A percentile compares a stretch with the other conserved stretches of the same genome.
Evolutionary conservation across 2,797 vertebrate genomes (phyloP).

Genomic region (Takifugu ocellatus): DNA sequence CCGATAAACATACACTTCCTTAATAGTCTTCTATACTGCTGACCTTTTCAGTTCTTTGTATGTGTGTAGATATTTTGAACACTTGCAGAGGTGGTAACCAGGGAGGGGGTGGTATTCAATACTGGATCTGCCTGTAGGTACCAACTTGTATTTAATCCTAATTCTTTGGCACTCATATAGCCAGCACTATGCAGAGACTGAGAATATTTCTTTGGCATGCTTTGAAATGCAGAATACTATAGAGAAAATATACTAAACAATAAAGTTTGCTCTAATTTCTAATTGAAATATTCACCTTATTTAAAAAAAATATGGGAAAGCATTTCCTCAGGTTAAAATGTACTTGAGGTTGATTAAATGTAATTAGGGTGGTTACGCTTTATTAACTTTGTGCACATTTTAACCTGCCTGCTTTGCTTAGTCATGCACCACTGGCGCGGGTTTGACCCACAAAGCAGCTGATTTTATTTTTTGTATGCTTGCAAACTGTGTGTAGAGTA

Average conservation of each 20-base stretch:
- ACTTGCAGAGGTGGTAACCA: constrained; percentile 27
- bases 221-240: constrained; percentile 82
- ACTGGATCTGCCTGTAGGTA: constrained; percentile 78
- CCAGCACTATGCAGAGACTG: constrained; percentile 82
- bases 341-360: constrained; percentile 30
- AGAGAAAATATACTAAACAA: constrained; percentile 65
- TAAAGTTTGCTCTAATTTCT: constrained; percentile 66
- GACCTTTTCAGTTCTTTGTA: constrained; percentile 56
- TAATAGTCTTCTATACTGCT: constrained; percentile 50
- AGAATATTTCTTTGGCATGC: constrained; percentile 78
- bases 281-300: constrained; percentile 55
- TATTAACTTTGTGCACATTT: constrained; percentile 69
- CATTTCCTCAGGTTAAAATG: constrained; percentile 15
- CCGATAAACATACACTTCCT: constrained; percentile 15
- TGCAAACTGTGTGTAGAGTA: constrained; percentile 67
- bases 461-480: constrained; percentile 59
- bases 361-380: constrained; percentile 40
- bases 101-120: constrained; percentile 43
- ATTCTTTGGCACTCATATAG: constrained; percentile 75
- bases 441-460: constrained; percentile 58
- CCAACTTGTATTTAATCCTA: constrained; percentile 55
- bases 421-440: constrained; percentile 37
- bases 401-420: constrained; percentile 80
- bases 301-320: constrained; percentile 40
- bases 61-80: constrained; percentile 71